Evolutionary conservation across 2,888 invertebrate species (phyloP), one percentile per base, ranked within the genome.

Genomic region (Leistus spinibarbis): DNA sequence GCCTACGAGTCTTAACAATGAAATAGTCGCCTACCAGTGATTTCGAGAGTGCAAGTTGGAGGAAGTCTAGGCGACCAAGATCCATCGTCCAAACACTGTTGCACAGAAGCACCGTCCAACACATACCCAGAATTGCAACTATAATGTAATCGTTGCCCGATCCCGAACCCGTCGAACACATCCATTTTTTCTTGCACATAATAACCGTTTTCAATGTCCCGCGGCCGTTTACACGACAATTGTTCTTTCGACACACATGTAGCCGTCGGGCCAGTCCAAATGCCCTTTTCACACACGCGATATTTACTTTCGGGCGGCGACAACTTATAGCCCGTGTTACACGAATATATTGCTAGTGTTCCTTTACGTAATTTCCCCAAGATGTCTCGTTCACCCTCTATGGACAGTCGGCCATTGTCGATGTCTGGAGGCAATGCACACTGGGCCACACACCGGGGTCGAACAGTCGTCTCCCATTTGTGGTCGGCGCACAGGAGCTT

Each of bases 221-320:
- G 80, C 3, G 85, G 84, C 40, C 77, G 76, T 66, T 79, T 80
- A 78, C 85, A 85, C 3, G 75, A 73, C 57, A 80, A 77, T 76
- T 79, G 79, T 67, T 78, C 77, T 40, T 77, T 66, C 16, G 80
- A 78, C 63, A 81, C 79, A 79, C 86, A 86, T 27, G 76, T 81
- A 2, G 82, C 85, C 69, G 79, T 78, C 0, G 81, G 79, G n/a
- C 86, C 85, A 27, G 84, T 84, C 86, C 86, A 86, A 67, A 82
- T 80, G n/a, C 85, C 85, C 76, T 84, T 83, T 78, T 85, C 84
- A 77, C 86, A 86, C 9, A 84, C 82, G 62, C 85, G 80, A 73
- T 82, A 80, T 70, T 80, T 79, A 78, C 85, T 85, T 67, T 83
- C 82, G 10, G 80, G 76, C 3, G 85, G 85, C 16, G 77, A 77